These are phyloP conservation scores for Cinclus mexicanus DNA, from an alignment of 2,113 vertebrate species.

Conservation along the genomic window DNA sequence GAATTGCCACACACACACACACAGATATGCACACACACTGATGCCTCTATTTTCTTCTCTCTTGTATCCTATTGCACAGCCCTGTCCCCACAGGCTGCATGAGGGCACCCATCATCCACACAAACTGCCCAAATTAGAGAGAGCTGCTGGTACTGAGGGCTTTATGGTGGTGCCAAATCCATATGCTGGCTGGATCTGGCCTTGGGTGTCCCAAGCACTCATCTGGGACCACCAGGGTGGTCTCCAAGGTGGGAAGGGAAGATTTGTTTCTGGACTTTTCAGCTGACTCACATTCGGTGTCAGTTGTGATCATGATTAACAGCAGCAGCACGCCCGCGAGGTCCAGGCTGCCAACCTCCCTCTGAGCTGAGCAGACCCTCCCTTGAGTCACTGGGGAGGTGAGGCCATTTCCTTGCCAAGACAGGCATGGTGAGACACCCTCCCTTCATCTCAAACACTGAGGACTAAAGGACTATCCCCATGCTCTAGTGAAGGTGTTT, in stretches of 20 bases:
- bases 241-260: background rate
- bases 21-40: rapidly evolving
- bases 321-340: background rate
- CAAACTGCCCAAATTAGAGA: background rate
- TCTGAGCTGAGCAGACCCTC: background rate
- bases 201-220: rapidly evolving
- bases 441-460: background rate
- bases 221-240: rapidly evolving
- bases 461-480: background rate
- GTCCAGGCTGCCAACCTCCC: background rate
- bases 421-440: background rate
- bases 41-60: background rate
- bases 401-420: background rate
- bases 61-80: background rate
- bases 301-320: background rate
- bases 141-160: background rate
- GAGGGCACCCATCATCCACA: background rate
- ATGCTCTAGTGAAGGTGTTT: background rate
- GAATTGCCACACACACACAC: background rate
- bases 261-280: background rate
- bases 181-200: background rate
- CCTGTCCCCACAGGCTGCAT: background rate
- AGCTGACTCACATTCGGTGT: rapidly evolving
- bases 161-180: background rate
- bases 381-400: rapidly evolving